phyloP scores from a whole-genome alignment of 2,797 vertebrate species.

The Semaprochilodus insignis region DNA sequence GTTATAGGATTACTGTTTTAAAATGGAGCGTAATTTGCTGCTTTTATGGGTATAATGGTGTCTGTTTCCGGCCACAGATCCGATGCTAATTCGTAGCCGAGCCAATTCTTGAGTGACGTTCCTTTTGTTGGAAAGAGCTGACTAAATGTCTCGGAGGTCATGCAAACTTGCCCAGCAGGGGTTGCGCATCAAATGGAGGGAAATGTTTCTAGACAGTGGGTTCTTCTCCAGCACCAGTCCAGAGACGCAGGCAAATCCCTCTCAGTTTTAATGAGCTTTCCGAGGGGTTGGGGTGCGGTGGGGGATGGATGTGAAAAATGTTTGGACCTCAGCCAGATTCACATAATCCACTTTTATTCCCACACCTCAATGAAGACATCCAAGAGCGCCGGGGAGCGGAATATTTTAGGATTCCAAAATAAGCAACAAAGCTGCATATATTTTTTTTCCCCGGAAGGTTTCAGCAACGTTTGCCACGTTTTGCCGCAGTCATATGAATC shows the following conservation, averaged over 20 bases:
- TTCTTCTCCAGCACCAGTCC: conserved; percentile 18
- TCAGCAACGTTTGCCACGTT: background rate
- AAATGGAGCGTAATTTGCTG: conserved; percentile 5
- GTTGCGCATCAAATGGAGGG: conserved; percentile 9
- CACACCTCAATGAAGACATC: background rate
- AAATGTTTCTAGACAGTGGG: conserved; percentile 25
- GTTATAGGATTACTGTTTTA: background rate
- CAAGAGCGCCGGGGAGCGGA: background rate
- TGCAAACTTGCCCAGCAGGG: conserved; percentile 18
- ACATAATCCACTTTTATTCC: conserved; percentile 29
- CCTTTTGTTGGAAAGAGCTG: conserved; percentile 10
- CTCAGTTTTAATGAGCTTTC: conserved; percentile 48
- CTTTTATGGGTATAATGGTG: background rate
- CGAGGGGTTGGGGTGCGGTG: background rate
- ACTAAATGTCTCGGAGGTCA: conserved; percentile 5
- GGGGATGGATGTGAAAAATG: conserved; percentile 9
- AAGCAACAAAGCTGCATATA: background rate
- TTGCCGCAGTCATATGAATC: background rate
- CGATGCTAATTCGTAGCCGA: conserved; percentile 5
- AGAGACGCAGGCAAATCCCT: conserved; percentile 43
- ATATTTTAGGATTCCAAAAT: background rate
- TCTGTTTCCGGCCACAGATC: background rate
- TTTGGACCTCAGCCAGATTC: conserved; percentile 30
- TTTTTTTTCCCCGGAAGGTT: background rate
- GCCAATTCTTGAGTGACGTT: conserved; percentile 19